Conservation (phyloP, 1,140 invertebrate species). For the Adelges cooleyi region DNA sequence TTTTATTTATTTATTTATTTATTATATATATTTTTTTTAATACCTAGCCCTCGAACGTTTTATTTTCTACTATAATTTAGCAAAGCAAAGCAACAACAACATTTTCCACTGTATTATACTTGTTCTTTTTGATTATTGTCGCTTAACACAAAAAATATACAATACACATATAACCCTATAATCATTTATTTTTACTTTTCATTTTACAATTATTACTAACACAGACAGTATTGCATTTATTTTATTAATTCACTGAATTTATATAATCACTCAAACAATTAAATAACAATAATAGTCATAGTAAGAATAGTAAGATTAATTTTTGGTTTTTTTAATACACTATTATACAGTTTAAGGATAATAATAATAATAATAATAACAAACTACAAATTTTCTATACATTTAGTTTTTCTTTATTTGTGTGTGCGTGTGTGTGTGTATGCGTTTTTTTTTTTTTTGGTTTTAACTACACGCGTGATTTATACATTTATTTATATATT, state of each 20-base stretch:
- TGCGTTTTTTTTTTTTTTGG: background rate
- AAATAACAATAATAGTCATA: background rate
- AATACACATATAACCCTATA: background rate
- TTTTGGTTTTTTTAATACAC: background rate
- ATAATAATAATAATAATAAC: slow-evolving; percentile 23
- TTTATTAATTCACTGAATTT: background rate
- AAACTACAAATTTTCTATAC: background rate
- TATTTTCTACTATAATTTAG: too few relatives aligned
- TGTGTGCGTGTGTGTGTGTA: background rate
- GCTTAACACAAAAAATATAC: background rate
- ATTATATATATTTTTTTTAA: too few relatives aligned
- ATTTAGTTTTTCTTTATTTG: background rate
- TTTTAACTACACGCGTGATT: background rate
- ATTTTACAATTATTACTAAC: background rate
- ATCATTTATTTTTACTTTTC: too few relatives aligned
- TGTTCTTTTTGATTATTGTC: too few relatives aligned
- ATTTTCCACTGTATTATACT: too few relatives aligned
- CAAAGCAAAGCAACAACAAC: too few relatives aligned
- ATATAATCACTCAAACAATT: background rate
- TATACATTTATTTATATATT: background rate
- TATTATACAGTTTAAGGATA: too few relatives aligned
- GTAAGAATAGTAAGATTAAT: background rate
- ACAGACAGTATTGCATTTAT: background rate
- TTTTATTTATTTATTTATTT: too few relatives aligned
- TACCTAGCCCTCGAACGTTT: too few relatives aligned